Percentiles rank a stretch among this genome's conserved stretches.
phyloP scores from a whole-genome alignment of 2,113 vertebrate genomes.

The Nannospalax galili region DNA sequence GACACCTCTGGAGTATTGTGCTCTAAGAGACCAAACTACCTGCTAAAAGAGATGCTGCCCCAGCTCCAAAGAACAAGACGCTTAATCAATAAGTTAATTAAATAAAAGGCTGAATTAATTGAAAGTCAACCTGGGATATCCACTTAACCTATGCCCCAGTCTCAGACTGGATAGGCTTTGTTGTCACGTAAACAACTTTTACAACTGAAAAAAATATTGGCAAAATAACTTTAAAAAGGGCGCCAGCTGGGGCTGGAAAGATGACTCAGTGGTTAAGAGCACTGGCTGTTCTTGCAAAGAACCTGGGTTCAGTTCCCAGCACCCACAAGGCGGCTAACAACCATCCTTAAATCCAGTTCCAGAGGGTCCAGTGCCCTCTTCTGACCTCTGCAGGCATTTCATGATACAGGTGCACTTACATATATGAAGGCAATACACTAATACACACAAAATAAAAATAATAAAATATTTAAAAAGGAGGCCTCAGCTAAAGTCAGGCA shows the following conservation, averaged over 20 bases:
- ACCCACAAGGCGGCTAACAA: too few species aligned
- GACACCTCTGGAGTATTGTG: background rate
- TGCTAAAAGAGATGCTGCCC: background rate
- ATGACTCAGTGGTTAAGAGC: too few species aligned
- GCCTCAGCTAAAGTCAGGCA: background rate
- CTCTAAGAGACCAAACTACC: background rate
- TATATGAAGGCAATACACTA: too few species aligned
- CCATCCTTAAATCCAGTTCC: too few species aligned
- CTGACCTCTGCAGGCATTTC: too few species aligned
- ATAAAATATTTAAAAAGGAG: background rate
- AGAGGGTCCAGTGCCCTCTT: too few species aligned
- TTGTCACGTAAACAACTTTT: slow-evolving; percentile 2
- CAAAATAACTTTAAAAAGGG: background rate
- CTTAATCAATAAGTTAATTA: slow-evolving; percentile 47
- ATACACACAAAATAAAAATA: too few species aligned
- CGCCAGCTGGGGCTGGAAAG: too few species aligned
- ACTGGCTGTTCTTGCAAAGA: too few species aligned
- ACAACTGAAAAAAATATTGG: background rate
- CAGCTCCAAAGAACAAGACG: background rate
- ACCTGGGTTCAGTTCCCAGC: too few species aligned
- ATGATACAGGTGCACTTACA: too few species aligned
- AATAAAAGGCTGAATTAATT: slow-evolving; percentile 42
- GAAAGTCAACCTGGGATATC: slow-evolving; percentile 16
- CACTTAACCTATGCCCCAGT: background rate
- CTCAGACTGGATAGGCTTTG: background rate